Evolutionary conservation across 2,797 vertebrate genomes (phyloP), one percentile per base, ranked within the genome.

Genomic region (Sebastes baramenuke): DNA sequence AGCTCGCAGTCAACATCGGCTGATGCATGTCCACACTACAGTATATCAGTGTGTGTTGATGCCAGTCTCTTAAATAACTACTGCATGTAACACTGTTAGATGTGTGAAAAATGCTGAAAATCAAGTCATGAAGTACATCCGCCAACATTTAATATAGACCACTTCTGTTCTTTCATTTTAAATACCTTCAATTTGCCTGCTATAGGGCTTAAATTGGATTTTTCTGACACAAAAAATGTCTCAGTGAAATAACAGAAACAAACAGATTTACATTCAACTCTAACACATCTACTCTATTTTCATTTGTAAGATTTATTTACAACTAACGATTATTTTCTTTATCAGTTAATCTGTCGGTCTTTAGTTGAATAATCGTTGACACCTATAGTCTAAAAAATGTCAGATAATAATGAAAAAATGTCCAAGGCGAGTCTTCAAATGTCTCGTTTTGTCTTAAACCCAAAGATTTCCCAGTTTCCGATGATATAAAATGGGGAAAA

Each of bases 111-210:
- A 67, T 29, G 18, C 27, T 56, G 58, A 34, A 67, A 86, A 77
- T 74, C 58, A 67, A 55, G 49, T 67, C 36, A 55, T 38, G 20
- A 24, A 56, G 68, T 29, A 69, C 3, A 78, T 72, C 67, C 36
- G 27, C 29, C 16, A 27, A 25, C 52, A 62, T 67, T 85, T 72
- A 59, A 71, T 59, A 59, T 3, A 77, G 29, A 77, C 59, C 30
- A 76, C 46, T 67, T 80, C 58, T 71, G 38, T 71, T 76, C 80
- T 81, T 29, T 67, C 27, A n/a, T 59, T 62, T 69, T 30, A 67
- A 42, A 55, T 55, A 67, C 20, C 34, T 54, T 30, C 7, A 20
- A 7, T 72, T 75, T 75, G 13, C 32, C 32, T 34, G 32, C 72
- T 52, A 22, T 56, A 60, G 49, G 61, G 52, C 46, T 77, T 72